Evolutionary conservation across 2,113 vertebrate species (phyloP).

Genomic region (Malurus elegans): DNA sequence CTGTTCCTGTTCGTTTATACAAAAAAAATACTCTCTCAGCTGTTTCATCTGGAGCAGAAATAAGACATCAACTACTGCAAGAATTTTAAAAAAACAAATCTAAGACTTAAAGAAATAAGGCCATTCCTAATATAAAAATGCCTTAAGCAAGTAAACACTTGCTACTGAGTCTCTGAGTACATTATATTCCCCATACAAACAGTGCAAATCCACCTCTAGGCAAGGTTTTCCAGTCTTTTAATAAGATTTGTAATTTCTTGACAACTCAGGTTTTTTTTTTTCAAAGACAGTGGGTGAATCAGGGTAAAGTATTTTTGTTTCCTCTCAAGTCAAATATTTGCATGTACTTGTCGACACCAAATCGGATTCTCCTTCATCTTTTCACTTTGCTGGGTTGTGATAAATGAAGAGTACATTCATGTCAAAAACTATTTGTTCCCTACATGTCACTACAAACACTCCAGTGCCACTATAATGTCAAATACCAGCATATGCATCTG

Average conservation of each 20-base stretch:
- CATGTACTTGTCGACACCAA: background rate
- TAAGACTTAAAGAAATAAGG: background rate
- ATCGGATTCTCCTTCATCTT: background rate
- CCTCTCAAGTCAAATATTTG: background rate
- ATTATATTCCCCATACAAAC: background rate
- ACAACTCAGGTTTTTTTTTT: background rate
- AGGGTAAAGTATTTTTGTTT: background rate
- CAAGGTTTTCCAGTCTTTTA: slow-evolving; percentile 17
- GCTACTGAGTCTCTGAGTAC: background rate
- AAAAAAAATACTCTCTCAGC: background rate
- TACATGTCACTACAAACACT: background rate
- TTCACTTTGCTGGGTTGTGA: background rate
- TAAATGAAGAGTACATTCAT: background rate
- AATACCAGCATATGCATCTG: background rate
- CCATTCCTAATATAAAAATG: background rate
- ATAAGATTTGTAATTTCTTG: slow-evolving; percentile 12
- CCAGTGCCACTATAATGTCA: background rate
- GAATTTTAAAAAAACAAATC: background rate
- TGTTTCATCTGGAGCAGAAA: background rate
- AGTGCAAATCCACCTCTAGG: slow-evolving; percentile 15
- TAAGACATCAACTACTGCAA: background rate
- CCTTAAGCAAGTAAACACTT: slow-evolving; percentile 20
- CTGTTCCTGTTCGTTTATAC: background rate
- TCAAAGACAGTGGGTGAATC: background rate
- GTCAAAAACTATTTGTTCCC: background rate